Base-by-base conservation (phyloP, 2,888 invertebrate species). In the Mythimna albipuncta region DNA sequence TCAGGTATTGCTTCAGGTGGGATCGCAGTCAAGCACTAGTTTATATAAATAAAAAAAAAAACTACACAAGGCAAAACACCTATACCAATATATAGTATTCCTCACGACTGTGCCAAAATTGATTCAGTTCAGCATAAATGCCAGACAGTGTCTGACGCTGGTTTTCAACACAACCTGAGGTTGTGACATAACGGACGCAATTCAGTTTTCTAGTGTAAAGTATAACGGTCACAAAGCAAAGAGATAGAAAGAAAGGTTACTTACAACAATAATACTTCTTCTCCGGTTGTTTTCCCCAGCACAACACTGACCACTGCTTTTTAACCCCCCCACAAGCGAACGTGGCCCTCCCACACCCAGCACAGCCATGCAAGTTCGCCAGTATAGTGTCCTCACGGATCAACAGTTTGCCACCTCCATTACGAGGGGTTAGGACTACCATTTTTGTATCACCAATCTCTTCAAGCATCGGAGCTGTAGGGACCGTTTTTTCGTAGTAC, bases 381-480 rank as follows among this genome's bases (percentile, higher is more conserved):
- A 95, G 73, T 11, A 95, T 91, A 4, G 96, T 96, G 64, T 96
- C 96, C 54, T 96, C 96, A 41, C 96, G 85, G 0, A 96, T 91
- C 55, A 96, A 81, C 93, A 87, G 90, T 77, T 92, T 94, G 2
- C 93, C 92, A 0, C 90, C 88, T 1, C 91, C 92, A 55, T 90
- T 89, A 11, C 69, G 78, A 0, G 91, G 90, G 0, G 90, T 79
- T 0, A 91, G 78, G 0, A 93, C 87, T 0, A 92, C 89, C 6
- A 92, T 87, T 72, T 91, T 91, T 16, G 92, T 91, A 0, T 88
- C 89, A 55, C 70, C 66, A 6, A 85, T 86, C 6, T 92, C 92
- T 54, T 88, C 88, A 75, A 93, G 71, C 91, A 93, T 91, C 0
- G 88, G 88, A 0, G 90, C 75, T 0, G 89, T 85, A 0, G 91